Conservation (phyloP, 2,888 invertebrate species). For the Gandaritis pyraliata region DNA sequence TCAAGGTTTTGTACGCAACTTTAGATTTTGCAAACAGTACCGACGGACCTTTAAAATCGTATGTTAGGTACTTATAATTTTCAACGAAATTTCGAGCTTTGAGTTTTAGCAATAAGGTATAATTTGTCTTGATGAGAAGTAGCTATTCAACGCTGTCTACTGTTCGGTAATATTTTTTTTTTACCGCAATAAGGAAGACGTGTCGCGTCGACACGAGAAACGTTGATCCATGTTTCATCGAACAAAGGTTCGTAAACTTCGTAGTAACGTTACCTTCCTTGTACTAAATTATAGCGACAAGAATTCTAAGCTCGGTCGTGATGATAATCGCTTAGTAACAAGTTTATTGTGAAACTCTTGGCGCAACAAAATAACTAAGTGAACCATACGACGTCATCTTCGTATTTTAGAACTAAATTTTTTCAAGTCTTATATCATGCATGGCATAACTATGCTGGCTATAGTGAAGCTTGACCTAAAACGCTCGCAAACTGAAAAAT, state of each 20-base stretch:
- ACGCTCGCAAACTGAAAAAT: too few species aligned
- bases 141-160: conserved; percentile 20
- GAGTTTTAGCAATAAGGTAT: conserved; percentile 1
- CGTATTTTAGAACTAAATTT: too few species aligned
- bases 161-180: conserved; percentile 29
- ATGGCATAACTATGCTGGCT: too few species aligned
- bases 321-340: conserved; percentile 35
- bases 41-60: background rate
- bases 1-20: too few species aligned
- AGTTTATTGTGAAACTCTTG: background rate
- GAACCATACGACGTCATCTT: too few species aligned
- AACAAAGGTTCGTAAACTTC: conserved; percentile 29
- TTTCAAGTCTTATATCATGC: too few species aligned
- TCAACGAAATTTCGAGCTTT: background rate
- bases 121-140: conserved; percentile 12
- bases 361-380: too few species aligned
- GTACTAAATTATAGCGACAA: conserved; percentile 33
- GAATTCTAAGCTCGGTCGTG: conserved; percentile 35
- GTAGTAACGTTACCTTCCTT: conserved; percentile 35
- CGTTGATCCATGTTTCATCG: conserved; percentile 21
- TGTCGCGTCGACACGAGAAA: conserved; percentile 15
- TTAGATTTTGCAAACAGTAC: too few species aligned
- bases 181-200: conserved; percentile 39
- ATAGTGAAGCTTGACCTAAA: too few species aligned
- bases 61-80: background rate